phyloP scores from a whole-genome alignment of 2,888 invertebrate genomes.

The Hermaeophaga mercurialis region DNA sequence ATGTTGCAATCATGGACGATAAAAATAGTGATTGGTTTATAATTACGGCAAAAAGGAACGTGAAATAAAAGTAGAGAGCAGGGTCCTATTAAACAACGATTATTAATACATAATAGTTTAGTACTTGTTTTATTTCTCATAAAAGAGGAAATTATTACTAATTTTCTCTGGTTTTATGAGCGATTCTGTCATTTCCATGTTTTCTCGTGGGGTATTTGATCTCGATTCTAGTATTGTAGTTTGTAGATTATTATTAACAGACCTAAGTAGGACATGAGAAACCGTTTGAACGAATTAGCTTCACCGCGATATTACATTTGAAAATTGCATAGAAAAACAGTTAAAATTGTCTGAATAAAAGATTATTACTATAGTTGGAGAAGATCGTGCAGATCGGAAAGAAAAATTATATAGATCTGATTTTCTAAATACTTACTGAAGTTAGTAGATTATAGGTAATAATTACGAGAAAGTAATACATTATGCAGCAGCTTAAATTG shows the following conservation, averaged over 20 bases:
- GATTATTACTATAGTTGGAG: not conserved
- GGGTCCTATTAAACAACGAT: not conserved
- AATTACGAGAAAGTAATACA: not conserved
- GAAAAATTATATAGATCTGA: not conserved
- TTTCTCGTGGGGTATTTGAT: slow-evolving; percentile 1
- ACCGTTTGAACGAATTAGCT: slow-evolving; percentile 13
- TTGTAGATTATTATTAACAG: not conserved
- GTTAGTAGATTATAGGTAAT: not conserved
- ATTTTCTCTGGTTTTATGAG: not conserved
- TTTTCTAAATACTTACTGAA: not conserved
- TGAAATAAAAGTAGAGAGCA: not conserved
- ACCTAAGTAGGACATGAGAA: slow-evolving; percentile 19
- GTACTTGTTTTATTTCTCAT: not conserved
- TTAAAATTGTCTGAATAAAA: slow-evolving; percentile 10
- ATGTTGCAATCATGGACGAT: no score
- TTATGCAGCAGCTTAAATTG: no score
- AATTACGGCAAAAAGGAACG: no score
- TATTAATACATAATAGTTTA: not conserved
- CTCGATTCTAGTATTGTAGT: slow-evolving; percentile 6
- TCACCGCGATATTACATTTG: slow-evolving; percentile 11
- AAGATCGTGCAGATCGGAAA: not conserved
- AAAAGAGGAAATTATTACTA: not conserved
- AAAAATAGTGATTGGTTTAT: no score
- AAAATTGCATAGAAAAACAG: slow-evolving; percentile 13
- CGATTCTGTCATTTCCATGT: slow-evolving; percentile 6